These are phyloP conservation scores for Phasianus colchicus DNA, from an alignment of 2,113 vertebrate species.

Conservation along the genomic window DNA sequence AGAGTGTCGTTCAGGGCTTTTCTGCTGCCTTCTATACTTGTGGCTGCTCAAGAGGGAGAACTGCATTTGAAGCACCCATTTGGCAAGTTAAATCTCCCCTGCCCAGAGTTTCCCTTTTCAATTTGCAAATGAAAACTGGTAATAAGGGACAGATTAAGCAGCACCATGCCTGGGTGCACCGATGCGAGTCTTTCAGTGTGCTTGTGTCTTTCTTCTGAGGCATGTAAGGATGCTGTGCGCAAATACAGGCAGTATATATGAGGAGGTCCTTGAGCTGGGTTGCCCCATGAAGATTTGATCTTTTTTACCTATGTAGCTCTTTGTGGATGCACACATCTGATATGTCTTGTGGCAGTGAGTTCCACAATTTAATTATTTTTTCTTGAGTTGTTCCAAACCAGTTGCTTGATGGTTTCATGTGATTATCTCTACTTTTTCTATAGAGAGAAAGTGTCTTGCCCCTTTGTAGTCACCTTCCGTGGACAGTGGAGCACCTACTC, in stretches of 20 bases:
- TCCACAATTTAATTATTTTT: neutral
- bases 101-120: neutral
- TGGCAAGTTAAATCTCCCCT: neutral
- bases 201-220: neutral
- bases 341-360: neutral
- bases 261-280: neutral
- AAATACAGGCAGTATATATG: neutral
- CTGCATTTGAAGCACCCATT: constrained; percentile 27
- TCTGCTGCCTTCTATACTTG: neutral
- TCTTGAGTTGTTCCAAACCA: neutral
- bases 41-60: neutral
- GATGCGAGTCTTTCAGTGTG: neutral
- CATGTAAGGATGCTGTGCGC: neutral
- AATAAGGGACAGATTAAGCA: constrained; percentile 37
- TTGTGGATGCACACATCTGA: neutral
- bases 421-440: neutral
- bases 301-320: fast-evolving
- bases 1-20: neutral
- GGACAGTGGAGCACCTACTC: neutral
- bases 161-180: constrained; percentile 2
- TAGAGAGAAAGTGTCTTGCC: neutral
- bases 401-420: neutral
- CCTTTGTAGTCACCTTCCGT: neutral
- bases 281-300: neutral
- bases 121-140: constrained; percentile 26